These are phyloP conservation scores for Pachymerium ferrugineum DNA, from an alignment of 2,888 invertebrate species.

Conservation along the genomic window DNA sequence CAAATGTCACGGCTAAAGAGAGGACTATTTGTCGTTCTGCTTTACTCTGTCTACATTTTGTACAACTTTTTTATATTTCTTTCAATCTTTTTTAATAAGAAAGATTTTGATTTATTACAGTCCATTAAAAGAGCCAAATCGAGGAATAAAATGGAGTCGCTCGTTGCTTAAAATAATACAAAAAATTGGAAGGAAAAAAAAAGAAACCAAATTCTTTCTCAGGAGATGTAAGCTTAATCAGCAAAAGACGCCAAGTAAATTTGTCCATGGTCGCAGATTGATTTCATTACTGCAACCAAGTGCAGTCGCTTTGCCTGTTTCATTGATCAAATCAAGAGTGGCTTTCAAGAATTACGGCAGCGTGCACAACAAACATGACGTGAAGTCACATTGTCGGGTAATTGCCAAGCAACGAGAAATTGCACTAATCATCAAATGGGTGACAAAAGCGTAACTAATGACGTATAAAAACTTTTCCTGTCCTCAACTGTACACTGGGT, in stretches of 20 bases:
- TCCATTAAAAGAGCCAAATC: too few relatives aligned
- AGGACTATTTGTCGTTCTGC: constrained; percentile 5
- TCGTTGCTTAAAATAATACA: too few relatives aligned
- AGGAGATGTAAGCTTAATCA: neutral
- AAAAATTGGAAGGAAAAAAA: neutral
- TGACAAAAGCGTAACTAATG: constrained; percentile 13
- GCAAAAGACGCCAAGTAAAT: constrained; percentile 8
- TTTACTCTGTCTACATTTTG: neutral
- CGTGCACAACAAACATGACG: neutral
- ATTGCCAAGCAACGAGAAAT: neutral
- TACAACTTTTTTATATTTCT: neutral
- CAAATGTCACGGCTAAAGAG: constrained; percentile 1
- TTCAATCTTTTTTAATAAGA: neutral
- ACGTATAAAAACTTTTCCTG: neutral
- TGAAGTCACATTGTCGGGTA: neutral
- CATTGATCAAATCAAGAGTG: constrained; percentile 4
- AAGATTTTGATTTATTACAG: neutral
- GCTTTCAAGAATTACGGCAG: neutral
- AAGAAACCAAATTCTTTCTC: neutral
- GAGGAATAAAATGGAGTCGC: too few relatives aligned
- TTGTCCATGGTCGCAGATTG: constrained; percentile 9
- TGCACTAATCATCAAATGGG: constrained; percentile 8
- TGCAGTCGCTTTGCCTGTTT: neutral
- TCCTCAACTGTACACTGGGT: neutral
- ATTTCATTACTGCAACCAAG: neutral